Percentiles rank a stretch among this genome's conserved stretches.
Evolutionary conservation across 2,797 vertebrate genomes (phyloP).

Genomic region (Megalops cyprinoides): DNA sequence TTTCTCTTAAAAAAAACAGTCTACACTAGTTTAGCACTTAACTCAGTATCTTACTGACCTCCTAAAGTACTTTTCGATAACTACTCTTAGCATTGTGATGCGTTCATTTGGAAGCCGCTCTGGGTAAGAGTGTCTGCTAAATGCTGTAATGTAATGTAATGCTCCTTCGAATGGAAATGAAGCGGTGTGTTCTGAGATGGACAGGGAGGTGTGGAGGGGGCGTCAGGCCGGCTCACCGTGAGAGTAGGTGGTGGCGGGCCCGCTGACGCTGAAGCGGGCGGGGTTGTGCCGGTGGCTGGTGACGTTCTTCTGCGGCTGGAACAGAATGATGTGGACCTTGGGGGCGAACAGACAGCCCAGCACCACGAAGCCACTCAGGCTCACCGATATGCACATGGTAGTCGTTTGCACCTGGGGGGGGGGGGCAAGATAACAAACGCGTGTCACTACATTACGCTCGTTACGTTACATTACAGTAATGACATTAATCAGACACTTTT

Average conservation of each 20-base stretch:
- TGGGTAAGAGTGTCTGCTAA: too few species aligned
- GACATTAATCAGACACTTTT: too few species aligned
- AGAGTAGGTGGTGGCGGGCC: slow-evolving; percentile 89
- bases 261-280: slow-evolving; percentile 95
- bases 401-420: slow-evolving; percentile 91
- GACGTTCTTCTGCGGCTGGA: slow-evolving; percentile 98
- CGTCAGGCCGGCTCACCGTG: slow-evolving; percentile 79
- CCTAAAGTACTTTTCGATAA: too few species aligned
- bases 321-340: slow-evolving; percentile 97
- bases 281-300: slow-evolving; percentile 94
- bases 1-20: too few species aligned
- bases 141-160: too few species aligned
- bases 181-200: background rate
- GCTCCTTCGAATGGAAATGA: too few species aligned
- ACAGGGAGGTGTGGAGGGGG: background rate
- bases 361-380: slow-evolving; percentile 96
- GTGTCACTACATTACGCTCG: too few species aligned
- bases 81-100: too few species aligned
- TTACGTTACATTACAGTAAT: too few species aligned
- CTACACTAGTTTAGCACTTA: too few species aligned
- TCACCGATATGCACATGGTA: slow-evolving; percentile 98
- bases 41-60: too few species aligned
- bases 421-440: background rate
- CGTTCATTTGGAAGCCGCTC: too few species aligned
- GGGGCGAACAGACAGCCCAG: slow-evolving; percentile 97